Evolutionary conservation across 2,113 vertebrate genomes (phyloP).

Genomic region (Dicaeum eximium): DNA sequence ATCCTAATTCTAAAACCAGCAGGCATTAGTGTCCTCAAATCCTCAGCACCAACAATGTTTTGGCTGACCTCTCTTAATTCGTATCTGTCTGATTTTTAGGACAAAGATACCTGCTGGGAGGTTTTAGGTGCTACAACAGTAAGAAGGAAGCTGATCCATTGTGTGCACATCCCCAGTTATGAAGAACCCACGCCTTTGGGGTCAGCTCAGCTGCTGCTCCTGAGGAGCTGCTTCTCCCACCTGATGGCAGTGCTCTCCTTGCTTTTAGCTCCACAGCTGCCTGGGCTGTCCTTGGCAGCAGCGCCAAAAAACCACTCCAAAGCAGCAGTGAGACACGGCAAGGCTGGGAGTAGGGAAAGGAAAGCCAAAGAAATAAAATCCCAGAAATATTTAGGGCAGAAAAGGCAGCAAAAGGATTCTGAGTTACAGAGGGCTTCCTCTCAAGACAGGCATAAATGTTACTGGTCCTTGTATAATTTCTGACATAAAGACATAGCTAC

Average conservation of each 20-base stretch:
- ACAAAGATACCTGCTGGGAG: background rate
- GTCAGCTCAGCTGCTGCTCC: accelerated
- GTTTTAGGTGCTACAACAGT: background rate
- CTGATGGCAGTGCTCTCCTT: constrained; percentile 40
- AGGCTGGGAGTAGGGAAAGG: background rate
- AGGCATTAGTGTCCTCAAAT: background rate
- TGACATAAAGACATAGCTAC: background rate
- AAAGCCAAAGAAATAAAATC: background rate
- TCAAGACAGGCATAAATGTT: background rate
- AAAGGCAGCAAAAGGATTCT: background rate
- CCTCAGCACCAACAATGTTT: background rate
- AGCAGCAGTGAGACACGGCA: background rate
- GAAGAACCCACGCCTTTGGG: accelerated
- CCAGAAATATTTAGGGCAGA: background rate
- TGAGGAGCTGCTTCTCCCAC: background rate
- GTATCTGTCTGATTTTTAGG: background rate
- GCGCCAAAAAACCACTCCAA: background rate
- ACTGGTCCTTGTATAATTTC: background rate
- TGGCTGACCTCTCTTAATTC: background rate
- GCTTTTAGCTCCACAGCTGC: background rate
- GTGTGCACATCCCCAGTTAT: accelerated
- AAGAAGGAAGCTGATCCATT: accelerated
- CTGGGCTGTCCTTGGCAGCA: background rate
- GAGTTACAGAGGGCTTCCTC: background rate
- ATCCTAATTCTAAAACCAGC: background rate